Percentiles rank a stretch among this genome's conserved stretches.
phyloP scores from a whole-genome alignment of 2,113 vertebrate genomes.

The Larimichthys polyactis region DNA sequence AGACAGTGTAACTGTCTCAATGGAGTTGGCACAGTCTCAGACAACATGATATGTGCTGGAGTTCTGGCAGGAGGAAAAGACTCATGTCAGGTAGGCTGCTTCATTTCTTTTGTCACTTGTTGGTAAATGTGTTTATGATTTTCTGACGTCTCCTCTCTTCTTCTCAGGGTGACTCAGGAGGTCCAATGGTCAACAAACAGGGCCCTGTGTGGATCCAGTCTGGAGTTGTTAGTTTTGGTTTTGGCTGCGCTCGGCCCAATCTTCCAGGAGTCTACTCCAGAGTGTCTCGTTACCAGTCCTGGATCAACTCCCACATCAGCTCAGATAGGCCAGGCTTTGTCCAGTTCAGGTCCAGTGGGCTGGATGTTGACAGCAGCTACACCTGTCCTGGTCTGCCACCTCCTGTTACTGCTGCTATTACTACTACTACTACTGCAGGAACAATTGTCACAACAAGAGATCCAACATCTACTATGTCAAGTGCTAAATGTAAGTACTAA shows the following conservation, averaged over 20 bases:
- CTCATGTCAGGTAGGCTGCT: slow-evolving; percentile 67
- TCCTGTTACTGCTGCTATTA: not conserved
- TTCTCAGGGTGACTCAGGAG: slow-evolving; percentile 87
- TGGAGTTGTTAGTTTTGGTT: slow-evolving; percentile 73
- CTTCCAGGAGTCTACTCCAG: no score
- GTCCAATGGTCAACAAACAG: slow-evolving; percentile 86
- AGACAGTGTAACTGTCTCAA: slow-evolving; percentile 69
- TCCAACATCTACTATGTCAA: no score
- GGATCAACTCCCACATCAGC: slow-evolving; percentile 28
- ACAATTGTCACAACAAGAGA: no score
- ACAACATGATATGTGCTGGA: slow-evolving; percentile 87
- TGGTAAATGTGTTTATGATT: not conserved
- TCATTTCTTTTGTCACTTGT: not conserved
- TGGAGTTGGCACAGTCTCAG: slow-evolving; percentile 64
- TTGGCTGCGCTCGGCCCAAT: no score
- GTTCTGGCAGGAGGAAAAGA: slow-evolving; percentile 80
- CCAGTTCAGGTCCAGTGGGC: slow-evolving; percentile 53
- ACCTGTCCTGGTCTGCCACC: slow-evolving; percentile 39
- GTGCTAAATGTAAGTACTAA: no score
- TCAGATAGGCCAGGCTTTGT: slow-evolving; percentile 65
- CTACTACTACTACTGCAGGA: not conserved
- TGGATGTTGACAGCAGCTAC: slow-evolving; percentile 50
- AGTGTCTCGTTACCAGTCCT: no score
- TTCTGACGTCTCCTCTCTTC: not conserved
- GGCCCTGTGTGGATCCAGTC: slow-evolving; percentile 86